These are phyloP conservation scores for Helleia helle DNA, from an alignment of 2,888 invertebrate genomes.

Conservation along the genomic window DNA sequence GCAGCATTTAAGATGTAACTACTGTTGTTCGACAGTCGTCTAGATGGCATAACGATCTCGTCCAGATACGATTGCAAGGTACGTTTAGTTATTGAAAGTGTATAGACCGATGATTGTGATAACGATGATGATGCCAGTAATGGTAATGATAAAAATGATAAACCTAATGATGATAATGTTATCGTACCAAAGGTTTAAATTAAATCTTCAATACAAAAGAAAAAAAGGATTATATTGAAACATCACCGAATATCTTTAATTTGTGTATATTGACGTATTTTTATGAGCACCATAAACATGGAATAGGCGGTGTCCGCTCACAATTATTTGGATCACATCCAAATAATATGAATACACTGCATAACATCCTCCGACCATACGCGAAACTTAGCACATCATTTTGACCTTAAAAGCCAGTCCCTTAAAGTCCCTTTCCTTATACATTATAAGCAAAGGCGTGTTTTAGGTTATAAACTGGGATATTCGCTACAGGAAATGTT, in stretches of 20 bases:
- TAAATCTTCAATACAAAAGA: too few species aligned
- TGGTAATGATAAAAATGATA: too few species aligned
- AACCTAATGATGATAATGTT: too few species aligned
- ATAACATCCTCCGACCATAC: not conserved
- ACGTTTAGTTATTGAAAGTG: too few species aligned
- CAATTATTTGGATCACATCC: slow-evolving; percentile 25
- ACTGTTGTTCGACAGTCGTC: too few species aligned
- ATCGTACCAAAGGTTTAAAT: too few species aligned
- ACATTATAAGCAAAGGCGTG: not conserved
- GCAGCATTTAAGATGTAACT: too few species aligned
- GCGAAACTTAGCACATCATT: slow-evolving; percentile 1
- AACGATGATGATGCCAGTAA: too few species aligned
- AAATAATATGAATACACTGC: slow-evolving; percentile 17
- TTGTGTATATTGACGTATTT: slow-evolving; percentile 16
- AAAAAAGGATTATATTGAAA: too few species aligned
- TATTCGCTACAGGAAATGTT: slow-evolving; percentile 8
- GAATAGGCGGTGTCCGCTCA: slow-evolving; percentile 23
- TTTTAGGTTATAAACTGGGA: not conserved
- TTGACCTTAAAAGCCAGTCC: not conserved
- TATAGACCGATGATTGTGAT: too few species aligned
- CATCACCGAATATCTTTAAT: slow-evolving; percentile 6
- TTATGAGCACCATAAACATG: slow-evolving; percentile 26
- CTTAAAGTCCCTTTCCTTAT: not conserved
- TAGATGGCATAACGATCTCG: too few species aligned
- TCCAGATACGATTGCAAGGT: too few species aligned